Conservation (phyloP, 1,140 invertebrate species). For the Chironomus striatipennis region DNA sequence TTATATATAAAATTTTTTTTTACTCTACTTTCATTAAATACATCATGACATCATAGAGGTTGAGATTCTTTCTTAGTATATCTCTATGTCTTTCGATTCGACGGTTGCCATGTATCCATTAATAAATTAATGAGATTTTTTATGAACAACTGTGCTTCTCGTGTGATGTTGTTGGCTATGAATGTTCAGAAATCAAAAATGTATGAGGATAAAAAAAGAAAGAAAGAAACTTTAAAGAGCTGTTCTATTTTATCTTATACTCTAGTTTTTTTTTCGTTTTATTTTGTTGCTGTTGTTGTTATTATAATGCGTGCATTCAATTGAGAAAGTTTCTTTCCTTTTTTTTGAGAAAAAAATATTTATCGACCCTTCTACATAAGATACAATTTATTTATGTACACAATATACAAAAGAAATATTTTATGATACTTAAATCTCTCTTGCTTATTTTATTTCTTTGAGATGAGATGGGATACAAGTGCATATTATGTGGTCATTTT, state of each 20-base stretch:
- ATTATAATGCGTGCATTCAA: slow-evolving; percentile 1
- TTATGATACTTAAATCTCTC: too few relatives aligned
- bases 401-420: too few relatives aligned
- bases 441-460: too few relatives aligned
- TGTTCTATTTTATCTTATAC: neutral
- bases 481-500: too few relatives aligned
- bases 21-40: neutral
- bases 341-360: neutral
- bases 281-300: neutral
- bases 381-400: too few relatives aligned
- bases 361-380: neutral
- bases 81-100: neutral
- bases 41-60: slow-evolving; percentile 18
- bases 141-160: slow-evolving; percentile 13
- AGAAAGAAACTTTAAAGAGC: neutral
- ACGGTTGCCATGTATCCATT: neutral
- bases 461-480: too few relatives aligned
- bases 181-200: too few relatives aligned
- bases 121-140: slow-evolving; percentile 24
- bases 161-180: neutral
- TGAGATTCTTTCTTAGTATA: neutral
- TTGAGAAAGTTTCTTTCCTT: neutral
- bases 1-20: neutral
- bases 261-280: neutral
- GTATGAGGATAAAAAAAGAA: too few relatives aligned